phyloP scores from a whole-genome alignment of 2,888 invertebrate species.

The Drosophila merina region DNA sequence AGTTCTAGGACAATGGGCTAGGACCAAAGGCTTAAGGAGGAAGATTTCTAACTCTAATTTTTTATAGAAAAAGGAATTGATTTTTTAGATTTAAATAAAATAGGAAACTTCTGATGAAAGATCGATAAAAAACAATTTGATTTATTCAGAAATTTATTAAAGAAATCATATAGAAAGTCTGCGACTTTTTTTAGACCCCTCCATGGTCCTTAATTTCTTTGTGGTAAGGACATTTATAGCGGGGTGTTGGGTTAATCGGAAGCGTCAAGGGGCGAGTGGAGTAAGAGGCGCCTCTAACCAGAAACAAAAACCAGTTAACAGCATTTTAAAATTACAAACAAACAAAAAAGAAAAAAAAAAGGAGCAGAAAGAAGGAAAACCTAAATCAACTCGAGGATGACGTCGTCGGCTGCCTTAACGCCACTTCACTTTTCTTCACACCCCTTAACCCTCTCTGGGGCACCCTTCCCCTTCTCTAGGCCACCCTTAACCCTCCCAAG shows the following conservation, averaged over 20 bases:
- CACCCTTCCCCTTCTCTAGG: background rate
- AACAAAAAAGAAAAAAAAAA: conserved; percentile 41
- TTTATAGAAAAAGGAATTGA: background rate
- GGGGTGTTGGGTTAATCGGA: conserved; percentile 28
- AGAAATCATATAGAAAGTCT: too few relatives aligned
- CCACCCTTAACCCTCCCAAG: background rate
- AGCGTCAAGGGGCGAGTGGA: too few relatives aligned
- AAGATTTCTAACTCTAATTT: background rate
- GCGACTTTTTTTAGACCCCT: too few relatives aligned
- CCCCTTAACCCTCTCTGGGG: conserved; percentile 13
- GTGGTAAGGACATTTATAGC: background rate
- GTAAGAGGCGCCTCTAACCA: conserved; percentile 7
- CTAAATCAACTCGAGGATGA: conserved; percentile 61
- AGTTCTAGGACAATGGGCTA: conserved; percentile 51
- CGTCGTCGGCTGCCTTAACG: conserved; percentile 23
- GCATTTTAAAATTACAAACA: conserved; percentile 69
- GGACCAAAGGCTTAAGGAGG: conserved; percentile 11
- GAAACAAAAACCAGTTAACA: conserved; percentile 51
- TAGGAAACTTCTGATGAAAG: too few relatives aligned
- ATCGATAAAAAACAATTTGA: too few relatives aligned
- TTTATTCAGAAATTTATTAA: too few relatives aligned
- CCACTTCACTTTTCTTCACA: conserved; percentile 23
- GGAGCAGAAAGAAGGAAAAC: conserved; percentile 31
- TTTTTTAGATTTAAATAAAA: too few relatives aligned
- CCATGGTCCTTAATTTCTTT: conserved; percentile 18